A percentile compares a stretch with the other conserved stretches of the same genome.
These are phyloP conservation scores for Pteropus rufus DNA, from an alignment of 2,797 vertebrate species.

Conservation along the genomic window DNA sequence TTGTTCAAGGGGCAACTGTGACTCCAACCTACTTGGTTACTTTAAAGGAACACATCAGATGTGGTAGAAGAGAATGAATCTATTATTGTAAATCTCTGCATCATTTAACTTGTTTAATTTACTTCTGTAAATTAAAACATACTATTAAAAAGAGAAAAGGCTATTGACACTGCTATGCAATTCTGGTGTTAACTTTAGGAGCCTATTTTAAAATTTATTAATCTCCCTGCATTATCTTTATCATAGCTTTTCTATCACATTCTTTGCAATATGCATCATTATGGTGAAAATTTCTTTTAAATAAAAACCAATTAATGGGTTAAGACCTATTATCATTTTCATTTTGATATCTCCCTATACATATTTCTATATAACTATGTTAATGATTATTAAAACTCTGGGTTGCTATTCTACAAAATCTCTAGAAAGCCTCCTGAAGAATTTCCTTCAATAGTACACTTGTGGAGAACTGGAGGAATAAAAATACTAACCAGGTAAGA, in stretches of 20 bases:
- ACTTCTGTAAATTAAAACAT: background rate
- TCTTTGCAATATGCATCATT: background rate
- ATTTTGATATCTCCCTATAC: background rate
- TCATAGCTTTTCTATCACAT: background rate
- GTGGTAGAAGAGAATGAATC: background rate
- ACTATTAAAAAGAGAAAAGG: background rate
- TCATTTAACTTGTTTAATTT: background rate
- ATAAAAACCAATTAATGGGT: background rate
- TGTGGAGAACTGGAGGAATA: background rate
- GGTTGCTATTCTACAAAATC: background rate
- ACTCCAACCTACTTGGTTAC: background rate
- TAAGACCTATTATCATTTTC: background rate
- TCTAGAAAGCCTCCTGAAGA: background rate
- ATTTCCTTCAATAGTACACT: background rate
- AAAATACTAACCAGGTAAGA: background rate
- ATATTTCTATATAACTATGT: background rate
- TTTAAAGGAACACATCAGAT: background rate
- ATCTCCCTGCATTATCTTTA: background rate
- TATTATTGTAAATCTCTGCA: background rate
- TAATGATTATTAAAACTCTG: constrained; percentile 1
- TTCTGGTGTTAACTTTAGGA: background rate
- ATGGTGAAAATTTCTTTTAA: background rate
- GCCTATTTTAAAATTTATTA: background rate
- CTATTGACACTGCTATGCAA: background rate
- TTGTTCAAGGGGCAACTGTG: background rate